phyloP scores from a whole-genome alignment of 1,140 invertebrate genomes.

The Hylyphantes graminicola region DNA sequence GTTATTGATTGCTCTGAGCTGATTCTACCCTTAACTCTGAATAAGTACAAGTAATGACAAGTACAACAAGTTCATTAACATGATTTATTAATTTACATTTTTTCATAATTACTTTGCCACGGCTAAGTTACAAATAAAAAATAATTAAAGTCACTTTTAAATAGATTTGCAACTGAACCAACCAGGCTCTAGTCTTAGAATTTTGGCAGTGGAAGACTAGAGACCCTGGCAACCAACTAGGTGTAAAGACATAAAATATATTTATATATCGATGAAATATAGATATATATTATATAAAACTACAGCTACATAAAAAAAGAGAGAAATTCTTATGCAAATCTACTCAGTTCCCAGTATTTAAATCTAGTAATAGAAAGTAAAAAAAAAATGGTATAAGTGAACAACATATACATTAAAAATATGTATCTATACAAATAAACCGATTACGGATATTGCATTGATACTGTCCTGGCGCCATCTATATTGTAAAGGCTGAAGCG shows the following conservation, averaged over 20 bases:
- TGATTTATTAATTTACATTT: conserved; percentile 60
- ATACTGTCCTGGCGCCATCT: conserved; percentile 19
- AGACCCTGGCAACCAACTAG: conserved; percentile 36
- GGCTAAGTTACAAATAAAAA: conserved; percentile 58
- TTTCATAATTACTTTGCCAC: conserved; percentile 59
- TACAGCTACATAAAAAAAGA: conserved; percentile 57
- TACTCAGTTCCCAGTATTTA: conserved; percentile 52
- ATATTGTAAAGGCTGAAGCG: conserved; percentile 11
- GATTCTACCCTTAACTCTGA: too few relatives aligned
- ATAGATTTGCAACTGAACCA: conserved; percentile 50
- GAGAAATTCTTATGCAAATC: conserved; percentile 18
- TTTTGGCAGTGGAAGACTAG: conserved; percentile 59
- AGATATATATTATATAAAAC: conserved; percentile 59
- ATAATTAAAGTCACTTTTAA: conserved; percentile 22
- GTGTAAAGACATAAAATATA: conserved; percentile 60
- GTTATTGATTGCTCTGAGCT: too few relatives aligned
- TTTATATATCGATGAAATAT: conserved; percentile 60
- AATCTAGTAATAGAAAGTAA: conserved; percentile 56
- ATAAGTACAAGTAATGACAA: not conserved
- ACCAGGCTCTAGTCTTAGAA: conserved; percentile 56
- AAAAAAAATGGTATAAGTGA: conserved; percentile 49
- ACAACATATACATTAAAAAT: conserved; percentile 17
- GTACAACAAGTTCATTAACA: conserved; percentile 48
- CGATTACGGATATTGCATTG: conserved; percentile 8
- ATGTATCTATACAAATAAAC: conserved; percentile 48